Conservation (phyloP, 2,888 invertebrate species). For the Sabatieria punctata region DNA sequence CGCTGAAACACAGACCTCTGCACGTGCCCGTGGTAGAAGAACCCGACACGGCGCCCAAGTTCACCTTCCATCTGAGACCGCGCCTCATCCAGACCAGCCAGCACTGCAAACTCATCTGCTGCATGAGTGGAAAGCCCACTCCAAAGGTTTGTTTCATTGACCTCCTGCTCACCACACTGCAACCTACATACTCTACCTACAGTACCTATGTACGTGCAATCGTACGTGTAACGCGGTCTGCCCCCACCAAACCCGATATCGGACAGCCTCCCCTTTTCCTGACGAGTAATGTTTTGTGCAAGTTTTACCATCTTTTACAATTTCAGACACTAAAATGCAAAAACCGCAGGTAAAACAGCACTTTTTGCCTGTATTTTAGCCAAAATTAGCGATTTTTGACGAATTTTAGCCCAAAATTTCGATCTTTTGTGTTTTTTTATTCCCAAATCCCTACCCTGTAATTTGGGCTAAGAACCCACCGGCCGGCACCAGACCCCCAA, state of each 20-base stretch:
- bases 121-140: slow-evolving; percentile 79
- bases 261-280: too few species aligned
- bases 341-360: too few species aligned
- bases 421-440: too few species aligned
- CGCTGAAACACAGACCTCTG: not conserved
- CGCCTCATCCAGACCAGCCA: slow-evolving; percentile 83
- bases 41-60: slow-evolving; percentile 77
- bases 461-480: too few species aligned
- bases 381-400: too few species aligned
- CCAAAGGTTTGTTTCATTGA: slow-evolving; percentile 62
- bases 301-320: too few species aligned
- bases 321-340: too few species aligned
- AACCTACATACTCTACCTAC: not conserved
- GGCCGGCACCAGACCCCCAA: too few species aligned
- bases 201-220: not conserved
- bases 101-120: slow-evolving; percentile 91
- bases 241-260: not conserved
- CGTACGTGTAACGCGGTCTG: not conserved
- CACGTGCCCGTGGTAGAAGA: slow-evolving; percentile 71
- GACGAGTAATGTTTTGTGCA: too few species aligned
- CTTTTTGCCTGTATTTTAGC: too few species aligned
- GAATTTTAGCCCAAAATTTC: too few species aligned
- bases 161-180: not conserved
- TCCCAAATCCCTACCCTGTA: too few species aligned
- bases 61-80: slow-evolving; percentile 94